Conservation (phyloP, 1,140 invertebrate species). For the Drosophila subpulchrella region DNA sequence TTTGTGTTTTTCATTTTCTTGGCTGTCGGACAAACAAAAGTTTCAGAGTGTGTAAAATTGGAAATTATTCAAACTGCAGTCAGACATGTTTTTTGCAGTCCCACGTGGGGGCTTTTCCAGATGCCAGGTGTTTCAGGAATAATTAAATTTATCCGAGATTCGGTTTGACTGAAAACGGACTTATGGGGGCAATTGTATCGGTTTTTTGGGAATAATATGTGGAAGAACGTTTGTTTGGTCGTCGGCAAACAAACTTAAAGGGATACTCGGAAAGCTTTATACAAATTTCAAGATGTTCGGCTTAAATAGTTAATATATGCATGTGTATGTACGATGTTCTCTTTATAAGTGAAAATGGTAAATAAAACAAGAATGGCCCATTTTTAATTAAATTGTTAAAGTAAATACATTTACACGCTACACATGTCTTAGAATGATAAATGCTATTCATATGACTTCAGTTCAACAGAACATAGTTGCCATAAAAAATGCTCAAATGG, state of each 20-base stretch:
- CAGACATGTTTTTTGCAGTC: slow-evolving; percentile 54
- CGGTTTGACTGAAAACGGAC: slow-evolving; percentile 7
- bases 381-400: background rate
- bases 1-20: slow-evolving; percentile 47
- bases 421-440: background rate
- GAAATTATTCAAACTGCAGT: slow-evolving; percentile 72
- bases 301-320: background rate
- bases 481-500: too few relatives aligned
- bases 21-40: slow-evolving; percentile 14
- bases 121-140: slow-evolving; percentile 47
- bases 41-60: slow-evolving; percentile 60
- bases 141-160: slow-evolving; percentile 67
- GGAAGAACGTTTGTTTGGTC: background rate
- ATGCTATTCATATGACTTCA: too few relatives aligned
- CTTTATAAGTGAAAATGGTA: background rate
- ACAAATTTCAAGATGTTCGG: background rate
- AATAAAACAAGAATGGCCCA: too few relatives aligned
- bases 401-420: background rate
- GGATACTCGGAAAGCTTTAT: background rate
- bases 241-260: background rate
- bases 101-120: slow-evolving; percentile 17
- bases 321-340: too few relatives aligned
- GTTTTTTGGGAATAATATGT: background rate
- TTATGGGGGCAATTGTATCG: slow-evolving; percentile 4
- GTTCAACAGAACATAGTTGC: too few relatives aligned